phyloP scores from a whole-genome alignment of 2,113 vertebrate genomes.

The Xiphias gladius region DNA sequence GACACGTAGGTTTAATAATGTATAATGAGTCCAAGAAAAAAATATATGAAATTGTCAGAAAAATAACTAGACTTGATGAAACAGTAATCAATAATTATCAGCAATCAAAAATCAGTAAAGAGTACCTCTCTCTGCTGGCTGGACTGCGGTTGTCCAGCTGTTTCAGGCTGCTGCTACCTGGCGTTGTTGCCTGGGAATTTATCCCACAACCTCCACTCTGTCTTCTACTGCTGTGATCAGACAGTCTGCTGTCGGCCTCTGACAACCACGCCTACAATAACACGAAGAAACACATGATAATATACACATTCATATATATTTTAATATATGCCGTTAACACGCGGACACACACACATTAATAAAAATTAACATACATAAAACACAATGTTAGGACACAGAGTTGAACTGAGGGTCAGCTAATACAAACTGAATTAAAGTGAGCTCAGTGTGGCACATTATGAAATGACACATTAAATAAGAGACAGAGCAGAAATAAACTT shows the following conservation, averaged over 20 bases:
- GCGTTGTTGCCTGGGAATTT: slow-evolving; percentile 84
- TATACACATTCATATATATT: background rate
- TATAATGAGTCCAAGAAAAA: background rate
- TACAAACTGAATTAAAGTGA: too few species aligned
- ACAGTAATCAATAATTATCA: background rate
- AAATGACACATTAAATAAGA: too few species aligned
- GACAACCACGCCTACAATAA: slow-evolving; percentile 90
- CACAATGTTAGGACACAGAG: too few species aligned
- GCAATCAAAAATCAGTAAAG: background rate
- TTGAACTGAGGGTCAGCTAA: too few species aligned
- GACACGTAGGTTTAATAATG: background rate
- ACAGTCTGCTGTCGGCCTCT: slow-evolving; percentile 89
- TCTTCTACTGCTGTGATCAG: slow-evolving; percentile 80
- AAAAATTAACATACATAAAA: too few species aligned
- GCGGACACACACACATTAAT: background rate
- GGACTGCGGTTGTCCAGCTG: slow-evolving; percentile 86
- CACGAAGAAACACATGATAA: background rate
- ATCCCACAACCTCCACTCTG: slow-evolving; percentile 87
- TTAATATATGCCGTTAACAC: background rate
- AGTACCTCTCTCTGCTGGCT: slow-evolving; percentile 84
- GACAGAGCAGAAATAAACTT: too few species aligned
- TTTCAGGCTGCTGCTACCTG: slow-evolving; percentile 82
- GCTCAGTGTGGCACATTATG: too few species aligned
- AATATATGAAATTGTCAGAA: background rate
- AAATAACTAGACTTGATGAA: background rate